Percentiles rank a stretch among this genome's conserved stretches.
These are phyloP conservation scores for Griposia aprilina DNA, from an alignment of 2,888 invertebrate species.

Conservation along the genomic window DNA sequence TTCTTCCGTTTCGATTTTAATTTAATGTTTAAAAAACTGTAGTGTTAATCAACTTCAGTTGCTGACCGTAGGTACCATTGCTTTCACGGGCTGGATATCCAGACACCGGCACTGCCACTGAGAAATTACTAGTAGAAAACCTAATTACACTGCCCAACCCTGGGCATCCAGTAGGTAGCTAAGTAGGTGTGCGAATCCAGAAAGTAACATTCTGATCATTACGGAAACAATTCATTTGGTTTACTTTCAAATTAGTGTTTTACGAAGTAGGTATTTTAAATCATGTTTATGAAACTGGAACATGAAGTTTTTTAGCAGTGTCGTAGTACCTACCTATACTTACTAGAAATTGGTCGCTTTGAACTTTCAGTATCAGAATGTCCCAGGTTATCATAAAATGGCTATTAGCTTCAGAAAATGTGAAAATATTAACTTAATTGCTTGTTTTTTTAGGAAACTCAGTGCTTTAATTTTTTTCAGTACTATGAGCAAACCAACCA, in stretches of 20 bases:
- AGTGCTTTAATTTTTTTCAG: neutral
- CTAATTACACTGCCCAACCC: neutral
- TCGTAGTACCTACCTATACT: neutral
- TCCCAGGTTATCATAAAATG: neutral
- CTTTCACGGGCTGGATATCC: neutral
- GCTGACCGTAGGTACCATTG: neutral
- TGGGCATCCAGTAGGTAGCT: no score
- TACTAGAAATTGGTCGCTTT: neutral
- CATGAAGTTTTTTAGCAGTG: neutral
- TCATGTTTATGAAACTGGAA: neutral
- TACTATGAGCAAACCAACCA: neutral
- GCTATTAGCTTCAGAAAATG: neutral
- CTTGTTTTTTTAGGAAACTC: neutral
- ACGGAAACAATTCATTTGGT: neutral
- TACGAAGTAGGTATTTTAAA: neutral
- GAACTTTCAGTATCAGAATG: neutral
- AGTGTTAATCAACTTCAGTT: neutral
- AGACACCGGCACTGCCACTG: neutral
- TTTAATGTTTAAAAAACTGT: neutral
- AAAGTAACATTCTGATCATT: conserved; percentile 23
- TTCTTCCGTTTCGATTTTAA: neutral
- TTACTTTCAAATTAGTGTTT: conserved; percentile 25
- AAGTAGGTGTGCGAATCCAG: conserved; percentile 1
- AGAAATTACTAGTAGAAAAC: neutral
- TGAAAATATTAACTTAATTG: neutral